Evolutionary conservation across 2,113 vertebrate genomes (phyloP), one percentile per base, ranked within the genome.

Genomic region (Toxostoma redivivum): DNA sequence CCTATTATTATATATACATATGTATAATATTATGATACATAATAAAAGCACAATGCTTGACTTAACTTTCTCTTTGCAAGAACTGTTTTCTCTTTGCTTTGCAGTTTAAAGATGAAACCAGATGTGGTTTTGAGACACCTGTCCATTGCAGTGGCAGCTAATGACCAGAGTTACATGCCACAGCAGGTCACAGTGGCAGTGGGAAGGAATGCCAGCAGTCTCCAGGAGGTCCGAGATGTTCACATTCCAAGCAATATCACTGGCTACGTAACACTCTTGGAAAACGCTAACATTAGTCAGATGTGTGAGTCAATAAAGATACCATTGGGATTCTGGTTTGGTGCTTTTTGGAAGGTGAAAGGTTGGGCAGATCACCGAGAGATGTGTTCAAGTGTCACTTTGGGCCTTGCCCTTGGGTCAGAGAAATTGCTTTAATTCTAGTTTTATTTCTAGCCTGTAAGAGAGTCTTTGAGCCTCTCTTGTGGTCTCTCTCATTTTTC

Each of bases 151-250:
- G 99, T 99, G 90, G 98, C 99, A 12, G 98, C 99, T 19, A 99
- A 97, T 4, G 99, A 99, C 98, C 99, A 99, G 98, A 99, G 99
- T 95, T 99, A 99, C 97, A 99, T 99, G 99, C 99, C 99, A 22
- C 99, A 99, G 98, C 98, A 99, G 86, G 99, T 99, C 28, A 99
- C 99, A 0, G 99, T 99, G 15, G 98, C 99, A 2, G 99, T 99
- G 85, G 99, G 99, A 17, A 99, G 99, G 94, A 99, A 95, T 83
- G 98, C 98, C 57, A 97, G 97, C 53, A 98, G 98, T 45, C 97
- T 99, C 57, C 99, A 99, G 98, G 99, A 99, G 96, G 99, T 99
- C 97, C 98, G 99, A 82, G 99, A 99, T 10, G 98, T 99, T 95
- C 99, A 99, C 95, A 99, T 99, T 97, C 99, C 99, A 65, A 99